Evolutionary conservation across 2,888 invertebrate species (phyloP).

Genomic region (Nomada hirtipes): DNA sequence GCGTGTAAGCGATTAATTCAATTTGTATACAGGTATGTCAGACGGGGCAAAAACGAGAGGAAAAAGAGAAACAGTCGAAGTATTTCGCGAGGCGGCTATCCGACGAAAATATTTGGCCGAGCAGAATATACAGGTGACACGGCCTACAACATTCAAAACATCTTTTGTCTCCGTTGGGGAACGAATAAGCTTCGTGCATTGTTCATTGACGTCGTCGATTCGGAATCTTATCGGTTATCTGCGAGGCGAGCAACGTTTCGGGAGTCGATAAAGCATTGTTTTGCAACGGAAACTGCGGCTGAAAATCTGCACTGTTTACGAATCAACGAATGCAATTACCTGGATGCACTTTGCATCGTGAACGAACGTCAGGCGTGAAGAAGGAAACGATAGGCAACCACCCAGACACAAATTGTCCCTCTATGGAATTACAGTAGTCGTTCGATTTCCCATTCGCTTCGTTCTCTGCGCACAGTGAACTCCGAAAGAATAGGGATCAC

Average conservation of each 20-base stretch:
- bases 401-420: constrained; percentile 22
- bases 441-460: background rate
- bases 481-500: no score
- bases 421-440: background rate
- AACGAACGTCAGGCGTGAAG: constrained; percentile 4
- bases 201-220: constrained; percentile 1
- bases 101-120: constrained; percentile 55
- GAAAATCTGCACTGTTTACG: background rate
- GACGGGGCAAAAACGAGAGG: background rate
- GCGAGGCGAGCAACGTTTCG: background rate
- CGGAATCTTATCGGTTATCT: constrained; percentile 48
- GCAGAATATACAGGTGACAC: constrained; percentile 19
- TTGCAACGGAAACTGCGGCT: constrained; percentile 4
- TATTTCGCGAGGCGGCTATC: constrained; percentile 25
- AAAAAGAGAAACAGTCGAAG: constrained; percentile 1
- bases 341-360: constrained; percentile 14
- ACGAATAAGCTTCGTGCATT: constrained; percentile 16
- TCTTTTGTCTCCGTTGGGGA: constrained; percentile 18
- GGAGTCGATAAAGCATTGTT: constrained; percentile 35
- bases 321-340: background rate
- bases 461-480: no score
- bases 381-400: background rate
- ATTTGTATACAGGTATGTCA: background rate
- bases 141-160: constrained; percentile 32
- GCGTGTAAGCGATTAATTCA: no score